Evolutionary conservation across 2,888 invertebrate species (phyloP), one percentile per base, ranked within the genome.

Genomic region (Dryocosmus kuriphilus): DNA sequence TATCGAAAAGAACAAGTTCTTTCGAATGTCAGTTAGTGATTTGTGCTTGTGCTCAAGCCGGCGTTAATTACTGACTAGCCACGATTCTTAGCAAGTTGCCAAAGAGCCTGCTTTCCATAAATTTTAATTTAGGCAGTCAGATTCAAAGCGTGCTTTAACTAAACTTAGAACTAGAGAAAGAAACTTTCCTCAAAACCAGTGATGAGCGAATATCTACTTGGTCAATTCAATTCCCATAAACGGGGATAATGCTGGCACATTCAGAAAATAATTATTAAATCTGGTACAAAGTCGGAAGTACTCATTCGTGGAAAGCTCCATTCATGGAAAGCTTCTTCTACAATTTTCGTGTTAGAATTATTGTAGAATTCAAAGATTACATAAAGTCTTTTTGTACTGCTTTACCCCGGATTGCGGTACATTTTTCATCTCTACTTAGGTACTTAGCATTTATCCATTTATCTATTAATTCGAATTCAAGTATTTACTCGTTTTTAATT

Each of bases 11-110:
- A 82, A 81, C 82, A 82, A 83, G 79, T 84, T 83, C 77, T 65
- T 61, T 86, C 80, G 77, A 86, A 82, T 85, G 89, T 88, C 88
- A 89, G 88, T 89, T 85, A 80, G 84, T 86, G 86, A 82, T 82
- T 87, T 84, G 84, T 83, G 84, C 82, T 87, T 84, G 84, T 83
- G 84, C 82, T 85, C 77, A 85, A 86, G 84, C 85, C 84, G 82
- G 65, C 78, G 76, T 79, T 75, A 84, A 77, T 80, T 57, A 75
- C 55, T 38, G 57, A 73, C 74, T 73, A 67, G 67, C 61, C 60
- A 38, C 75, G 75, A 60, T 82, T 80, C 75, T 62, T 77, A 81
- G 80, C 79, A 81, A 79, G 74, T 78, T 82, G 78, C 81, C 82
- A 82, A 83, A 81, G 80, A 79, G 81, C 76, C 81, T 81, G 77